Evolutionary conservation across 1,140 invertebrate species (phyloP), one percentile per base, ranked within the genome.

Genomic region (Stenopsyche tienmushanensis): DNA sequence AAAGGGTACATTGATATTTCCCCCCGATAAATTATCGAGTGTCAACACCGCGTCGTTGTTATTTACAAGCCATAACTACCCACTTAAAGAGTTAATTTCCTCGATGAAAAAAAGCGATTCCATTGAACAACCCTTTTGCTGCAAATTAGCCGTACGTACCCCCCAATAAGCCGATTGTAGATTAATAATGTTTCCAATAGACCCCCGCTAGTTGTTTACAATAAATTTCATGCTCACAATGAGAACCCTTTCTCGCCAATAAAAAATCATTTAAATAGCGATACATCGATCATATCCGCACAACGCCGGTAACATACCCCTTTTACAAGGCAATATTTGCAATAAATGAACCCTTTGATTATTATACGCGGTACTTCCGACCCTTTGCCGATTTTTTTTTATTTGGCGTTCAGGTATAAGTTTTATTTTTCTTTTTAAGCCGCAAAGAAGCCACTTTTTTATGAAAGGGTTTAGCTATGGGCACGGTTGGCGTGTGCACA

Each of bases 261-360:
- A 47, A 47, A 47, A 47, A 47, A 47, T 5, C 44, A 20, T 47
- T 47, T 47, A 47, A 47, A 47, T 47, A 47, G 18, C 44, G 44
- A 47, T 47, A 47, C 44, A 47, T 47, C 44, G 44, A 47, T 47
- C 44, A 47, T 47, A 20, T 47, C 10, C 44, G 44, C 44, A 18
- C 44, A 47, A 47, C 17, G 44, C 17, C 17, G 5, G 29, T 13
- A 34, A 13, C 13, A 13, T 47, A 47, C 10, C 44, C 44, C 44
- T 47, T 47, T 47, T 15, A 34, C 13, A 7, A 5, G 5, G 29
- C n/a, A n/a, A 39, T 39, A 39, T 39, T 39, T 8, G 34, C 34
- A 39, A 39, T n/a, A 39, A 39, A 39, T n/a, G 29, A 34, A 47
- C 44, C 44, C 44, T 47, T 47, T 47, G 29, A 34, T 34, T 34